Percentiles rank a stretch among this genome's conserved stretches.
Evolutionary conservation across 2,888 invertebrate species (phyloP).

Genomic region (Axea sp.): DNA sequence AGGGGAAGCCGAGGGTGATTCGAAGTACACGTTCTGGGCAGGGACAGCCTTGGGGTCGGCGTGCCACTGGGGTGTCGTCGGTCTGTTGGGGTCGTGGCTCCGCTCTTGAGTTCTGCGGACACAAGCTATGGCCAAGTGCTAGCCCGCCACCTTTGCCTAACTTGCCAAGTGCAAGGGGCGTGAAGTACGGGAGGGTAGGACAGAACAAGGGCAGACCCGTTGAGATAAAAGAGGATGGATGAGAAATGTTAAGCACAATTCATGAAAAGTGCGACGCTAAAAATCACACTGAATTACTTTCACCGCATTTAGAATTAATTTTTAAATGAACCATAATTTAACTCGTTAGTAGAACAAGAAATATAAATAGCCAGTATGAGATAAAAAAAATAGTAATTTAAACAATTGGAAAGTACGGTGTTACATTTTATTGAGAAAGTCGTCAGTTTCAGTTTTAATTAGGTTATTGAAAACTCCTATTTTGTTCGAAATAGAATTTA

Average conservation of each 20-base stretch:
- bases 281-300: conserved; percentile 32
- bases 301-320: background rate
- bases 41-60: too few species aligned
- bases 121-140: conserved; percentile 74
- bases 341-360: too few species aligned
- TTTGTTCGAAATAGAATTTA: conserved; percentile 3
- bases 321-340: background rate
- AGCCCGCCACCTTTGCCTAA: conserved; percentile 75
- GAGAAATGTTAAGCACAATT: conserved; percentile 38
- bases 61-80: too few species aligned
- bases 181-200: conserved; percentile 44
- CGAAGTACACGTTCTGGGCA: too few species aligned
- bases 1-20: too few species aligned
- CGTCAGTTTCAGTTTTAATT: too few species aligned
- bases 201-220: conserved; percentile 24
- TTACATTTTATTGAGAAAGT: too few species aligned
- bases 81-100: conserved; percentile 62
- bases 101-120: conserved; percentile 17
- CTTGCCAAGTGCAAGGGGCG: conserved; percentile 73
- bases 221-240: conserved; percentile 11
- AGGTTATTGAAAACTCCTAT: too few species aligned
- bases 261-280: conserved; percentile 31
- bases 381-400: too few species aligned
- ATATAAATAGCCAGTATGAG: too few species aligned
- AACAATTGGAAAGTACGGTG: too few species aligned